Evolutionary conservation across 2,797 vertebrate species (phyloP).

Genomic region (Alcedo quadribrachys): DNA sequence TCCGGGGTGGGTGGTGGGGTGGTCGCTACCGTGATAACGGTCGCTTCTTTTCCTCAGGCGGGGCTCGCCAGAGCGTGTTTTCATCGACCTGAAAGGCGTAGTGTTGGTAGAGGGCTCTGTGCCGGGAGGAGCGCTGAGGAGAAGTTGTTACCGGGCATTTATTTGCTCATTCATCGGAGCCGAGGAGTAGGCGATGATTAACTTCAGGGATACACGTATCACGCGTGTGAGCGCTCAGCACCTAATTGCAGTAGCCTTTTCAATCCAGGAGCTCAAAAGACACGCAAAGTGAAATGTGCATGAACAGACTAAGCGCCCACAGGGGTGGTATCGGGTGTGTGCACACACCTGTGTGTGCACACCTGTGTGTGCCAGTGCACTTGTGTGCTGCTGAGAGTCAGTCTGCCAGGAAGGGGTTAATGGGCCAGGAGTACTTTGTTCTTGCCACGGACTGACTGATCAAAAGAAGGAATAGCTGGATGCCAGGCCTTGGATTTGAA

Average conservation of each 20-base stretch:
- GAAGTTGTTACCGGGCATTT: not conserved
- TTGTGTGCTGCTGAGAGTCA: not conserved
- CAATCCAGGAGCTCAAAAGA: not conserved
- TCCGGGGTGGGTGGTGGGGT: not conserved
- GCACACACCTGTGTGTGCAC: not conserved
- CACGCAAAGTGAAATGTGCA: fast-evolving
- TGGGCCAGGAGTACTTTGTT: not conserved
- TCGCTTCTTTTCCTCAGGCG: not conserved
- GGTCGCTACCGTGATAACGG: not conserved
- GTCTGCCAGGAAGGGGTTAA: not conserved
- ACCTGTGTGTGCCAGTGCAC: not conserved
- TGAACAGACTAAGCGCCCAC: not conserved
- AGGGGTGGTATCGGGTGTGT: not conserved
- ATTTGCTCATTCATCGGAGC: not conserved
- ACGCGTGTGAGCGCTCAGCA: not conserved
- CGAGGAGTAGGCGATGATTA: not conserved
- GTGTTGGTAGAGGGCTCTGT: not conserved
- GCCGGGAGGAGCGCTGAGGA: not conserved
- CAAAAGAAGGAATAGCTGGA: not conserved
- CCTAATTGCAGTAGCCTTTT: not conserved
- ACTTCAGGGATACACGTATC: not conserved
- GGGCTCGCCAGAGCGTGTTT: not conserved
- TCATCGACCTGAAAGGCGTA: not conserved
- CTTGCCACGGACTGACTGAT: not conserved
- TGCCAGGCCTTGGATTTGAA: not conserved